phyloP scores from a whole-genome alignment of 2,797 vertebrate genomes.

The Peromyscus aztecus region DNA sequence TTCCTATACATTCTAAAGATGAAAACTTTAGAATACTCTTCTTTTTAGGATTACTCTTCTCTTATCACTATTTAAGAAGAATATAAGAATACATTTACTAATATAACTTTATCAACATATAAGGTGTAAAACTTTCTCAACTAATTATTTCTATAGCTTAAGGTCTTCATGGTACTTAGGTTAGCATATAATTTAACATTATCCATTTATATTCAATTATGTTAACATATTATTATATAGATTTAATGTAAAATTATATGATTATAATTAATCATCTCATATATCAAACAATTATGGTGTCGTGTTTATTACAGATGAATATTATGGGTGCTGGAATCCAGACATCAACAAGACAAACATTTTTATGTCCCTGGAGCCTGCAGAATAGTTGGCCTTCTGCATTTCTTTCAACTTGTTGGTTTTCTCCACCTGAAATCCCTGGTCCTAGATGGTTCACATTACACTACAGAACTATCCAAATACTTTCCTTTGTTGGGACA shows the following conservation, averaged over 20 bases:
- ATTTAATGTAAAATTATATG: background rate
- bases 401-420: background rate
- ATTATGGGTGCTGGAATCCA: background rate
- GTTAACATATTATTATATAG: background rate
- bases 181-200: background rate
- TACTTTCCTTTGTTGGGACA: background rate
- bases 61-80: background rate
- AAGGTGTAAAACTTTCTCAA: background rate
- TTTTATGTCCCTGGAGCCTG: background rate
- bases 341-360: background rate
- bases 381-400: background rate
- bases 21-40: background rate
- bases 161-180: background rate
- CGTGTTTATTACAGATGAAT: background rate
- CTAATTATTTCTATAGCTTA: background rate
- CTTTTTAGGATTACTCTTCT: background rate
- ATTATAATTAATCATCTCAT: background rate
- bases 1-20: background rate
- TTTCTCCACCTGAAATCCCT: background rate
- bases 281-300: background rate
- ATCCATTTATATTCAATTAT: background rate
- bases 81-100: background rate
- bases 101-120: background rate
- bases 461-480: background rate
- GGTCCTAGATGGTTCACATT: background rate